Evolutionary conservation across 2,113 vertebrate genomes (phyloP).

Genomic region (Dasypus novemcinctus): DNA sequence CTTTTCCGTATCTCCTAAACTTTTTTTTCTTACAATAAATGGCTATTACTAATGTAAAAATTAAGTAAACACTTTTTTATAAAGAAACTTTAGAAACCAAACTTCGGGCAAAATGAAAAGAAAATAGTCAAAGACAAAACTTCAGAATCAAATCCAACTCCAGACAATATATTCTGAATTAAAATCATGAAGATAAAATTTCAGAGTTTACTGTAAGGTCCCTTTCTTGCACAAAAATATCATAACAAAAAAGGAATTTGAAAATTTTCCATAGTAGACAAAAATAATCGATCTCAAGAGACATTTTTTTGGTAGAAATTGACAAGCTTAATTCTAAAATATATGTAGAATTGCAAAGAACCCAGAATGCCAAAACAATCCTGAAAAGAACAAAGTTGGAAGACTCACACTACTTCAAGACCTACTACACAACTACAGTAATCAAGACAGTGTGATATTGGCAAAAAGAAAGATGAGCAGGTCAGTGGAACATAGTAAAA

Average conservation of each 20-base stretch:
- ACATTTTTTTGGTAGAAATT: not conserved
- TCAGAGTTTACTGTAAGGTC: not conserved
- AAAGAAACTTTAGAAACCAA: not conserved
- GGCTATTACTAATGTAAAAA: not conserved
- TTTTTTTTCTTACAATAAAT: not conserved
- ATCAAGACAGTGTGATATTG: not conserved
- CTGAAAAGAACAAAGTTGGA: not conserved
- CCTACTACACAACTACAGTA: not conserved
- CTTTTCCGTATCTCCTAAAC: not conserved
- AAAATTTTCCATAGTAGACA: not conserved
- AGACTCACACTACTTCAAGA: not conserved
- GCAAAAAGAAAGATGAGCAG: not conserved
- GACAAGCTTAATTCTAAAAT: not conserved
- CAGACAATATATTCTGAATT: not conserved
- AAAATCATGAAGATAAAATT: slow-evolving; percentile 24
- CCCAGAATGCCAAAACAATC: no score
- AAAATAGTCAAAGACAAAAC: not conserved
- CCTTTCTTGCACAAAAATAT: not conserved
- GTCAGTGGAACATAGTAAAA: not conserved
- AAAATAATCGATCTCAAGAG: no score
- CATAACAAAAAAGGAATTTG: not conserved
- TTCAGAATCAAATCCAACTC: not conserved
- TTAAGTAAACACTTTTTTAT: no score
- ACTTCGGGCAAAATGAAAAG: not conserved
- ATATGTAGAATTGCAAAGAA: not conserved